Percentiles rank a stretch among this genome's conserved stretches.
Evolutionary conservation across 1,140 invertebrate genomes (phyloP).

Genomic region (Colletes latitarsis): DNA sequence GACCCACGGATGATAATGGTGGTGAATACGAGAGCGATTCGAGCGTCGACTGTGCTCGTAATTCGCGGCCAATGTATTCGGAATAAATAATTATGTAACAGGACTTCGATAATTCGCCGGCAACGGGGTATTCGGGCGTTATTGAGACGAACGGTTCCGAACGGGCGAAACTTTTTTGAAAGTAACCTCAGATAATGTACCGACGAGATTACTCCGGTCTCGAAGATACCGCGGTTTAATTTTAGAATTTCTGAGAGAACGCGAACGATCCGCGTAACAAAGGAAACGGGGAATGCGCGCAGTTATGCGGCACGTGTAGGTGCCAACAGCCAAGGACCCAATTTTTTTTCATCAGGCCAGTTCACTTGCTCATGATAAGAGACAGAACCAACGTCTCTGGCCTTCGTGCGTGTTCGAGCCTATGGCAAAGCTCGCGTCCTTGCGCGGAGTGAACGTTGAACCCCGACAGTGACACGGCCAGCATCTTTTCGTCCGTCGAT

Average conservation of each 20-base stretch:
- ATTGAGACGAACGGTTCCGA: neutral
- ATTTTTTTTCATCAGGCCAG: conserved; percentile 41
- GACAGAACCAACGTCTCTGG: neutral
- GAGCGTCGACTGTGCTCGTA: too few relatives aligned
- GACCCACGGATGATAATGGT: too few relatives aligned
- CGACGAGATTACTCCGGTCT: neutral
- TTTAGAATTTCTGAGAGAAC: conserved; percentile 6
- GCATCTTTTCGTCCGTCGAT: conserved; percentile 41
- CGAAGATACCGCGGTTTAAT: conserved; percentile 18
- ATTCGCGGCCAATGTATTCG: too few relatives aligned
- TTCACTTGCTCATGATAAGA: neutral
- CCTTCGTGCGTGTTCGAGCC: neutral
- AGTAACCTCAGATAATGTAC: conserved; percentile 42
- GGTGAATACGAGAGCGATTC: too few relatives aligned
- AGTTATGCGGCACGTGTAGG: conserved; percentile 34
- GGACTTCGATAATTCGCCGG: neutral
- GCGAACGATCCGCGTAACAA: neutral
- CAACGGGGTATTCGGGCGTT: neutral
- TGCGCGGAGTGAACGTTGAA: conserved; percentile 64
- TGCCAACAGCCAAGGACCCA: conserved; percentile 48
- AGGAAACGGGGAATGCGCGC: conserved; percentile 31
- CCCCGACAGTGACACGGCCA: conserved; percentile 39
- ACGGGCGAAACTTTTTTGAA: neutral
- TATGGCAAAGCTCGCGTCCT: conserved; percentile 50
- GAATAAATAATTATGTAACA: conserved; percentile 12